Evolutionary conservation across 2,113 vertebrate species (phyloP), one percentile per base, ranked within the genome.

Genomic region (Jaculus jaculus): DNA sequence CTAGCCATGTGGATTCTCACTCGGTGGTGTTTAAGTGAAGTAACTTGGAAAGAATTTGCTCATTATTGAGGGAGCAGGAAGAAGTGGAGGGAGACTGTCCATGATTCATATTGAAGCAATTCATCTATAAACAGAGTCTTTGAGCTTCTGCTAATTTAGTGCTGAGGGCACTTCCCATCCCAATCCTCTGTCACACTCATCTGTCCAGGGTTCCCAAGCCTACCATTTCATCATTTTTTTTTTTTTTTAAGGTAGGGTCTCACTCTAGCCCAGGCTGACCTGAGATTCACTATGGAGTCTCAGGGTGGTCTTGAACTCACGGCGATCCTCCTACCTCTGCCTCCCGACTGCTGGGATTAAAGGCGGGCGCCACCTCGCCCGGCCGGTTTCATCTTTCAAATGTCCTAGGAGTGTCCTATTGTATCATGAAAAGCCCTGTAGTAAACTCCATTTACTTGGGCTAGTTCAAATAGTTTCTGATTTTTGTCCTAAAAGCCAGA

Each of bases 101-200:
- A 68, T 97, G 92, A 97, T 61, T 95, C 84, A 95, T 18, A 21
- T n/a, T 66, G 42, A 95, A 37, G 72, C 54, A 54, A 93, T 47
- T 85, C 75, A 30, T 47, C 87, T 84, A 47, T 82, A 47, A 79
- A 92, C 81, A 89, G 28, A 89, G 42, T 23, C 30, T 32, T 5
- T 84, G 66, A 79, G 54, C 54, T 86, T 89, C 77, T 95, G 86
- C 61, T 89, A 3, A 71, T 82, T 37, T 39, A 72, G 58, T 68
- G 8, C 58, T 77, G 79, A 83, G 54, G 86, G 63, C 28, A n/a
- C 84, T 63, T 83, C 54, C 72, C 47, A 23, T 92, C 80, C 89
- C 92, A 54, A 75, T 63, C 74, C 3, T 4, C 34, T 66, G 61
- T 60, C 73, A 8, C 26, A 69, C 63, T 54, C 69, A 54, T 28